Conservation (phyloP, 2,113 vertebrate genomes). For the Sinocyclocheilus anophthalmus region DNA sequence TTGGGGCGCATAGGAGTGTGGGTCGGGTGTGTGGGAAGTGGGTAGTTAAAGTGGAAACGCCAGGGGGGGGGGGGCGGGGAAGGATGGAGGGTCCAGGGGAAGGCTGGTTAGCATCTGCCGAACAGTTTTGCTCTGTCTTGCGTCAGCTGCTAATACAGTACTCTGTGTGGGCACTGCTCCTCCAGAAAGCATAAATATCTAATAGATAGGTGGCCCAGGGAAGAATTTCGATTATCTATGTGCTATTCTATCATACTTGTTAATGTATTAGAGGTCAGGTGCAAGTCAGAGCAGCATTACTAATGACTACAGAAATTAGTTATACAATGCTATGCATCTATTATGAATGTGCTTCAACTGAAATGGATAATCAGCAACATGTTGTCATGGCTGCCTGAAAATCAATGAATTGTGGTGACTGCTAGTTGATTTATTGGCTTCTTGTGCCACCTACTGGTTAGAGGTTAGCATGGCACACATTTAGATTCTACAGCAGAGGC, state of each 20-base stretch:
- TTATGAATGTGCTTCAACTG: neutral
- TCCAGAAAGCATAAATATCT: conserved; percentile 19
- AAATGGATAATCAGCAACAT: neutral
- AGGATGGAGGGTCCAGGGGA: too few species aligned
- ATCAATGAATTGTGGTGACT: neutral
- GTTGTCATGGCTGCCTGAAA: neutral
- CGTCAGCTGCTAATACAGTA: conserved; percentile 30
- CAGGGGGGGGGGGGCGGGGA: too few species aligned
- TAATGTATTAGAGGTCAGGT: neutral
- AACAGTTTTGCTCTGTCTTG: conserved; percentile 32
- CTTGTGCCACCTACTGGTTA: neutral
- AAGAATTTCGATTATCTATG: neutral
- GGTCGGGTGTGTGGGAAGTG: too few species aligned
- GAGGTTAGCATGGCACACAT: too few species aligned
- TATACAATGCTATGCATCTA: neutral
- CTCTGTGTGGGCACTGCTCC: conserved; percentile 24
- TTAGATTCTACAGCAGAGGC: neutral
- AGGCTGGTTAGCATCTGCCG: conserved; percentile 10
- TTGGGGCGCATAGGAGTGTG: too few species aligned
- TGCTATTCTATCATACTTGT: neutral
- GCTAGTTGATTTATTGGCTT: neutral
- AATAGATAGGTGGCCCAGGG: conserved; percentile 15
- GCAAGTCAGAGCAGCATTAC: neutral
- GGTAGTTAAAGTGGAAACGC: too few species aligned
- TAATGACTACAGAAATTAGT: neutral